These are phyloP conservation scores for Acromyrmex echinatior DNA, from an alignment of 1,140 invertebrate genomes.

Conservation along the genomic window DNA sequence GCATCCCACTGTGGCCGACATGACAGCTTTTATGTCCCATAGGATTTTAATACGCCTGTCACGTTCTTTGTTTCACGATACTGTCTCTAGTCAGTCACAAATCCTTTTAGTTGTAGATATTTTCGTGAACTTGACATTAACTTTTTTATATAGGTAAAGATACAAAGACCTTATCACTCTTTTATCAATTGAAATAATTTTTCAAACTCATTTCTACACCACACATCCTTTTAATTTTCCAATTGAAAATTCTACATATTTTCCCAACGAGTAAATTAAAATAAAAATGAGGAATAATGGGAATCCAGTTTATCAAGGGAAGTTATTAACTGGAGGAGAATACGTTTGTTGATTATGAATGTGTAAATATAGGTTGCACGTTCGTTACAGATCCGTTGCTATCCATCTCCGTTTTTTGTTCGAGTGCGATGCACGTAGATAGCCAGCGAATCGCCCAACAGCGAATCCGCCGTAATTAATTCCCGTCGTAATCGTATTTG, in stretches of 20 bases:
- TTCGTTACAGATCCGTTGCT: neutral
- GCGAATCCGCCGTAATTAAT: constrained; percentile 52
- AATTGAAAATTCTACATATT: neutral
- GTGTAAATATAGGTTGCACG: neutral
- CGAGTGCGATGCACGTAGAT: neutral
- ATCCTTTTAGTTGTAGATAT: constrained; percentile 2
- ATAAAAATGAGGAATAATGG: constrained; percentile 15
- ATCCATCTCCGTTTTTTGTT: constrained; percentile 19
- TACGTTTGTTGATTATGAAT: constrained; percentile 25
- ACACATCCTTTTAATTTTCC: neutral
- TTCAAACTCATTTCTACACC: neutral
- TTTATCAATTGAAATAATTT: neutral
- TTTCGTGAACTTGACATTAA: neutral
- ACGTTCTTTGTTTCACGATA: constrained; percentile 32
- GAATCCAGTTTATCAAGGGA: neutral
- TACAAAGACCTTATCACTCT: too few species aligned
- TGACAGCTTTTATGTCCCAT: constrained; percentile 49
- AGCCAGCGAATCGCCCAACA: constrained; percentile 16
- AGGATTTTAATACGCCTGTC: constrained; percentile 50
- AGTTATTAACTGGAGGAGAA: neutral
- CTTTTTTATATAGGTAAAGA: neutral
- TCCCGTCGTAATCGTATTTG: constrained; percentile 49
- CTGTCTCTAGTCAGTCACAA: neutral
- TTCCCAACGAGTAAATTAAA: neutral
- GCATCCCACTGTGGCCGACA: constrained; percentile 23